Conservation (phyloP, 1,140 invertebrate species). For the Lasioglossum baleicum region DNA sequence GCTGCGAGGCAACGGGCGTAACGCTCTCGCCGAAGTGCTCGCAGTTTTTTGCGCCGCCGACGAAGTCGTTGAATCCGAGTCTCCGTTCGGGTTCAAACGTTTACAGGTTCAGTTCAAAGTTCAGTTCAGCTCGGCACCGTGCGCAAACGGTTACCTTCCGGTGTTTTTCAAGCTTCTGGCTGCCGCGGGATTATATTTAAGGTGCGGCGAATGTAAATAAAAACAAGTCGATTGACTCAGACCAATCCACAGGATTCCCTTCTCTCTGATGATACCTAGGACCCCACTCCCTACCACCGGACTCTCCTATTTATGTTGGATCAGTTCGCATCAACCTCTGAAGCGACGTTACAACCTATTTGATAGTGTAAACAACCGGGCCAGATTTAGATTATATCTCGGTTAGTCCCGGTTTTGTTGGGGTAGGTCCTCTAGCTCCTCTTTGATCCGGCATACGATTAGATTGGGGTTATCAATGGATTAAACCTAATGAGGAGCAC, state of each 20-base stretch:
- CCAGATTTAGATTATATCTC: too few relatives aligned
- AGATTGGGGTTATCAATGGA: background rate
- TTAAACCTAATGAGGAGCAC: background rate
- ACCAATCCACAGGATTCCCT: too few relatives aligned
- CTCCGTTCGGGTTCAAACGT: too few relatives aligned
- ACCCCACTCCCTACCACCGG: background rate
- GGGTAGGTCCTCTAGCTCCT: background rate
- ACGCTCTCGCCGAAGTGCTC: background rate
- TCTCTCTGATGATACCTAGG: too few relatives aligned
- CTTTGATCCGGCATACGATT: background rate
- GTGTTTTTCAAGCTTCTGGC: too few relatives aligned
- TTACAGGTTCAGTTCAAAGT: too few relatives aligned
- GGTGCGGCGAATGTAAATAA: background rate
- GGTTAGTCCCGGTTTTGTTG: constrained; percentile 1
- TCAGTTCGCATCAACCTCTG: background rate
- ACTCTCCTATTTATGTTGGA: background rate
- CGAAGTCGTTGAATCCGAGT: background rate
- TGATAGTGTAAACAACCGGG: too few relatives aligned
- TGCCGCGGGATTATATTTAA: too few relatives aligned
- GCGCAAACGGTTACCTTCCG: too few relatives aligned
- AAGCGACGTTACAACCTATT: background rate
- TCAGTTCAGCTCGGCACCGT: too few relatives aligned
- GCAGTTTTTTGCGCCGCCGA: background rate
- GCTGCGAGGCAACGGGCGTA: background rate
- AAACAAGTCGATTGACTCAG: background rate